Base-by-base conservation (phyloP, 1,140 invertebrate genomes). In the Sitobion miscanthi region DNA sequence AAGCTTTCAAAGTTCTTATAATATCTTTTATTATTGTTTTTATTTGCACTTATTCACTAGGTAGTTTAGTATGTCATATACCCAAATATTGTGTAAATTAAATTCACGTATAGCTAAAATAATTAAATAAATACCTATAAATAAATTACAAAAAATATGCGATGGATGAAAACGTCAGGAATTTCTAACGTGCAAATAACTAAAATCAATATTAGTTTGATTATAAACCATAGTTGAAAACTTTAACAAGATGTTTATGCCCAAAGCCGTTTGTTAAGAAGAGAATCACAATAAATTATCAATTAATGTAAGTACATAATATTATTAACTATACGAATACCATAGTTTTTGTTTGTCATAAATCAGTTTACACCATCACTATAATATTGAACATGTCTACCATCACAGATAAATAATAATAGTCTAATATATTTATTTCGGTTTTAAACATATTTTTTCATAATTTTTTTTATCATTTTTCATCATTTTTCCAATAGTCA, bases 141-240 rank as follows among this genome's bases (percentile, higher is more conserved):
- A 30, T 30, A 14, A 14, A 69, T 69, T 69, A 69, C 14, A 9
- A 69, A 69, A 6, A n/a, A 69, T 30, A 4, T n/a, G 30, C 30
- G 30, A n/a, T 77, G 14, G 62, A 77, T 77, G 62, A 77, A n/a
- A 77, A 77, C n/a, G 5, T 6, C n/a, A 17, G 30, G 14, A 77
- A n/a, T 77, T n/a, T 17, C 11, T 77, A 35, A 69, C 23, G 62
- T n/a, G 14, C 62, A n/a, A 1, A n/a, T 77, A 35, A n/a, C 11
- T 35, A 17, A n/a, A 14, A 77, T 77, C 62, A 77, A 77, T 21
- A 87, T 87, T 49, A 87, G 45, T 87, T 30, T 87, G 47, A 77
- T 77, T 77, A 87, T 87, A 87, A 87, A 21, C 86, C 47, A 49
- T 21, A 87, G 47, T 17, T 87, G 47, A 87, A 87, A 87, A 87